Evolutionary conservation across 2,113 vertebrate species (phyloP).

Genomic region (Ophthalmolycus amberensis): DNA sequence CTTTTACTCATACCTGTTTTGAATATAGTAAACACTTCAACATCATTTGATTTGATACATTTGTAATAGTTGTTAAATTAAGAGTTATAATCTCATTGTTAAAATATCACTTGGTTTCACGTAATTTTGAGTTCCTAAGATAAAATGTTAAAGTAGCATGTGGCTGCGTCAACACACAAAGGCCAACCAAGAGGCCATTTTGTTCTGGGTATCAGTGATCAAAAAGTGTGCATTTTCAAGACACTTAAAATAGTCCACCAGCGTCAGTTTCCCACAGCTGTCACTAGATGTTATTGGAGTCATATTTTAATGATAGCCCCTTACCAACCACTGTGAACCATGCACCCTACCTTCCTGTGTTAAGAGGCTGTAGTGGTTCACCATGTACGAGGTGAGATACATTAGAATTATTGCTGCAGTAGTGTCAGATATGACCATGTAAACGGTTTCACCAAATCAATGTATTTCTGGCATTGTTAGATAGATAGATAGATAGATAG

Average conservation of each 20-base stretch:
- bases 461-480: too few species aligned
- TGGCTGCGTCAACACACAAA: neutral
- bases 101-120: neutral
- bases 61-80: neutral
- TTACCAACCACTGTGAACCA: neutral
- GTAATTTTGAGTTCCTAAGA: neutral
- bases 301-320: too few species aligned
- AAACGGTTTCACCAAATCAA: too few species aligned
- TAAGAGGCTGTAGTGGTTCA: too few species aligned
- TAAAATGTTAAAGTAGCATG: neutral
- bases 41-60: neutral
- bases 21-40: neutral
- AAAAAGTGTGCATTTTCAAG: neutral
- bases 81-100: neutral
- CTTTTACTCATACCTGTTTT: neutral
- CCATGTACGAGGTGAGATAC: too few species aligned
- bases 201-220: neutral
- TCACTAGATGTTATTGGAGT: too few species aligned
- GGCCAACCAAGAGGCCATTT: neutral
- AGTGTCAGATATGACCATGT: too few species aligned
- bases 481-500: too few species aligned
- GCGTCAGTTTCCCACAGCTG: neutral
- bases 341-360: too few species aligned
- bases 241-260: neutral
- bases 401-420: too few species aligned